Percentiles rank a stretch among this genome's conserved stretches.
Evolutionary conservation across 1,140 invertebrate species (phyloP).

Genomic region (Acromyrmex echinatior): DNA sequence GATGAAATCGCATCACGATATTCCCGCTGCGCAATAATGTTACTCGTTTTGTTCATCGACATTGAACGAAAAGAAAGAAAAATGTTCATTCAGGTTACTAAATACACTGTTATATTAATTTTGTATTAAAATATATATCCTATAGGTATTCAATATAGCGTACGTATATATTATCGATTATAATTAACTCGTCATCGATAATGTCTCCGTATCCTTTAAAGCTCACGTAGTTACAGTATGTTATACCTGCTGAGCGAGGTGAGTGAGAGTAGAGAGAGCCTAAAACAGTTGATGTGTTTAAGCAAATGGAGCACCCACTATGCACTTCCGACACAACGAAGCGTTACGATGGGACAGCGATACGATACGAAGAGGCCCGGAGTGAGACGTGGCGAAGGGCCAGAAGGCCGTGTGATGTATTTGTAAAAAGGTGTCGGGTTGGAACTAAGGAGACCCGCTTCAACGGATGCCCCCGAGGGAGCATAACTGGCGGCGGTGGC

Average conservation of each 20-base stretch:
- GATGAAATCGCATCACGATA: constrained; percentile 70
- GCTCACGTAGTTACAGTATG: constrained; percentile 20
- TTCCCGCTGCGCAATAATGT: constrained; percentile 1
- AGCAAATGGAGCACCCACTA: constrained; percentile 84
- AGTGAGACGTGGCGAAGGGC: constrained; percentile 64
- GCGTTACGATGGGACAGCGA: constrained; percentile 65
- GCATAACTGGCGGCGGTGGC: constrained; percentile 68
- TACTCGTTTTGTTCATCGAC: constrained; percentile 50
- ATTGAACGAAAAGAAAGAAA: neutral
- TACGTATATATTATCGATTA: neutral
- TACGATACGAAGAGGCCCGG: constrained; percentile 15
- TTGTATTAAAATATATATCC: neutral
- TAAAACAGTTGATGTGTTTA: constrained; percentile 83
- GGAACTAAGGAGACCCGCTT: constrained; percentile 84
- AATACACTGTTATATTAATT: neutral
- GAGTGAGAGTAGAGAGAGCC: constrained; percentile 76
- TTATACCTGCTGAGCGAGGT: constrained; percentile 79
- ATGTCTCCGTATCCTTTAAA: neutral
- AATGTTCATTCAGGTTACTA: neutral
- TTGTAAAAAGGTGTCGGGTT: constrained; percentile 87
- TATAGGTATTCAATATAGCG: neutral
- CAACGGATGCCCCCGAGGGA: constrained; percentile 83
- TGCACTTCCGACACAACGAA: constrained; percentile 50
- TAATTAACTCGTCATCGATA: neutral
- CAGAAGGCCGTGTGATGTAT: constrained; percentile 86